Conservation (phyloP, 2,113 vertebrate species). For the Grammatotria lemairii region DNA sequence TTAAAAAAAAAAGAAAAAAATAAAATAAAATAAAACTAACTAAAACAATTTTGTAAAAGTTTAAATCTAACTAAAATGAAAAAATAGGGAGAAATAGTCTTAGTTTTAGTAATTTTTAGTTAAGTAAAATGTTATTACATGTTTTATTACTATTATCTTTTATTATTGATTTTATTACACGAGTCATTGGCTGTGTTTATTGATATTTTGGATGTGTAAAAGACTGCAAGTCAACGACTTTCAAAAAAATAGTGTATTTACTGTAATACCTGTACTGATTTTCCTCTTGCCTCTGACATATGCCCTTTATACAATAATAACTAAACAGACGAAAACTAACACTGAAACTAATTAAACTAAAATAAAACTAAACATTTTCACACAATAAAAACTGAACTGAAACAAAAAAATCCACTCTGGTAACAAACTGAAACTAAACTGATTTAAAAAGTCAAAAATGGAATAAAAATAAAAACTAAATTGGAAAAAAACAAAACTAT, state of each 20-base stretch:
- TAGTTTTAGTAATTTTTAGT: background rate
- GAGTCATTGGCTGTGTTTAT: background rate
- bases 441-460: background rate
- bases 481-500: background rate
- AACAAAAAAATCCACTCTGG: background rate
- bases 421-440: background rate
- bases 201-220: background rate
- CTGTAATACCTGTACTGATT: background rate
- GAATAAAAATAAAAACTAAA: background rate
- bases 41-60: background rate
- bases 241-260: background rate
- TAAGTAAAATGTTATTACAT: background rate
- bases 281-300: background rate
- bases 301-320: background rate
- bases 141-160: background rate
- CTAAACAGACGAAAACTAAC: background rate
- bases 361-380: background rate
- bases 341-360: background rate
- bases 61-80: background rate
- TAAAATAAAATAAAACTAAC: background rate
- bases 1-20: accelerated
- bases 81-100: background rate
- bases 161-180: background rate
- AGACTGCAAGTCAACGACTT: background rate
- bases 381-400: background rate